Percentiles rank a stretch among this genome's conserved stretches.
Evolutionary conservation across 2,888 invertebrate species (phyloP).

Genomic region (Drosophila prostipennis): DNA sequence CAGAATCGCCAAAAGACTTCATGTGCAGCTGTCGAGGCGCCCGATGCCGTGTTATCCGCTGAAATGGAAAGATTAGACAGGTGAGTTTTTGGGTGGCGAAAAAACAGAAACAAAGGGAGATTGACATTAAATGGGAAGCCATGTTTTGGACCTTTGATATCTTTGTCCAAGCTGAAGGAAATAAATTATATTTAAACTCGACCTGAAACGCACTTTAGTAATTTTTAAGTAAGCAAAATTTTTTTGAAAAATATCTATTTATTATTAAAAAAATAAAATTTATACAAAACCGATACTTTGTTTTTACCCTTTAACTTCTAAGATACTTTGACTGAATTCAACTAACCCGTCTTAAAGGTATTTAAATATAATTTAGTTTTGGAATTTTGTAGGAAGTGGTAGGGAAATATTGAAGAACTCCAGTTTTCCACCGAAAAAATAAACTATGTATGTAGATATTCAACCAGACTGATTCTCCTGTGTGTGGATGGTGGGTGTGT

Average conservation of each 20-base stretch:
- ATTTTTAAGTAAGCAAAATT: too few species aligned
- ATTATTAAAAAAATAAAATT: too few species aligned
- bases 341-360: not conserved
- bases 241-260: too few species aligned
- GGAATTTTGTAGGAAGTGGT: not conserved
- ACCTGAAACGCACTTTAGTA: too few species aligned
- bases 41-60: conserved; percentile 64
- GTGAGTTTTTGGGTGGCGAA: not conserved
- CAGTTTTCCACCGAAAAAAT: conserved; percentile 9
- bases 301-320: too few species aligned
- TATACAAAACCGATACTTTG: too few species aligned
- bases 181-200: too few species aligned
- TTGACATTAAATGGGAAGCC: not conserved
- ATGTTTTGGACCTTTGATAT: not conserved
- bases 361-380: not conserved
- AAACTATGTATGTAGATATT: not conserved
- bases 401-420: not conserved
- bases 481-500: conserved; percentile 41
- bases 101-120: not conserved
- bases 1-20: conserved; percentile 68
- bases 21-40: conserved; percentile 57
- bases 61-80: conserved; percentile 17
- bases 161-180: conserved; percentile 1
- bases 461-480: conserved; percentile 5
- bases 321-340: too few species aligned